A percentile compares a stretch with the other conserved stretches of the same genome.
Conservation (phyloP, 2,113 vertebrate genomes). For the Pygoscelis antarcticus region DNA sequence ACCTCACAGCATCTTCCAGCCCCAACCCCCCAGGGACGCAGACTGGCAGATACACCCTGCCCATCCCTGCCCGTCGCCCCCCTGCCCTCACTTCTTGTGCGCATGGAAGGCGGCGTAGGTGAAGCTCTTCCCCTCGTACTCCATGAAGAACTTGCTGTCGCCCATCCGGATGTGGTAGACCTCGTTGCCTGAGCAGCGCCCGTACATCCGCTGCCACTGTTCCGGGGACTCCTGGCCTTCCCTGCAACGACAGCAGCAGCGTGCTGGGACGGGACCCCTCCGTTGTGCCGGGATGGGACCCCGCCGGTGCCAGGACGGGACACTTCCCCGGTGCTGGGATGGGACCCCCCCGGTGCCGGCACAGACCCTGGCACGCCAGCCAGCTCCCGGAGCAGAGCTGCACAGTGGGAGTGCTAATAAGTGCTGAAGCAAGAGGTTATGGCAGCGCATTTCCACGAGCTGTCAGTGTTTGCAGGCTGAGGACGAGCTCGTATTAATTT, state of each 20-base stretch:
- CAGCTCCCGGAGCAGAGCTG: fast-evolving
- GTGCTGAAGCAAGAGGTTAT: not conserved
- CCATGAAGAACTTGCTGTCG: conserved; percentile 97
- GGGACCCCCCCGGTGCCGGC: fast-evolving
- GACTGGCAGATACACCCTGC: fast-evolving
- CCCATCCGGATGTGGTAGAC: conserved; percentile 94
- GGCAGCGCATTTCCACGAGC: fast-evolving
- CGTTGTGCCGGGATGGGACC: not conserved
- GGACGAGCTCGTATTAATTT: not conserved
- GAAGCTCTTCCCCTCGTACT: conserved; percentile 96
- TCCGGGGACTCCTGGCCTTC: conserved; percentile 94
- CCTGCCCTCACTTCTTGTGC: conserved; percentile 89
- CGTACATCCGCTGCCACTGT: conserved; percentile 94
- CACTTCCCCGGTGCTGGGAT: not conserved
- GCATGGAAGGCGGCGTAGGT: conserved; percentile 95
- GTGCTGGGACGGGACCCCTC: fast-evolving
- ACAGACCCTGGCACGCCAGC: not conserved
- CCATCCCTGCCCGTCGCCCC: not conserved
- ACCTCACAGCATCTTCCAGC: fast-evolving
- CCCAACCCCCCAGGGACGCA: fast-evolving
- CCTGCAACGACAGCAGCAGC: conserved; percentile 61
- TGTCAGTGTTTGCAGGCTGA: fast-evolving
- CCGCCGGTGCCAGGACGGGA: not conserved
- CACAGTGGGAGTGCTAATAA: fast-evolving
- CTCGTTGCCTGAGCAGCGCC: conserved; percentile 94